Evolutionary conservation across 1,140 invertebrate genomes (phyloP), one percentile per base, ranked within the genome.

Genomic region (Drosophila burlai): DNA sequence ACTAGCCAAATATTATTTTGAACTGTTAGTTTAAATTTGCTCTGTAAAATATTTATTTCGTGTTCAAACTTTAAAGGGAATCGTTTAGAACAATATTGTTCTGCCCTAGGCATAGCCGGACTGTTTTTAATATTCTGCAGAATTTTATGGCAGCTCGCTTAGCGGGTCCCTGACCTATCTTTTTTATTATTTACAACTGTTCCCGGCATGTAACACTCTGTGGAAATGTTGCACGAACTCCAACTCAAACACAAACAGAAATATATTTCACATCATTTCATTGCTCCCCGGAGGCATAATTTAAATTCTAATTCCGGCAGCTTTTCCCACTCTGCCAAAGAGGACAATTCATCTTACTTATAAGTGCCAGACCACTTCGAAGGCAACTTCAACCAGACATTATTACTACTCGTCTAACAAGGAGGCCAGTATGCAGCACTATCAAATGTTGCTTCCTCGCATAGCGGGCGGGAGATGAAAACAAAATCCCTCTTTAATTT

Each of bases 271-370:
- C 69, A 73, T 73, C 46, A 73, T 47, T 71, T 71, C 66, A 63
- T 63, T 65, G 63, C 57, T 50, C 49, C 45, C 58, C 47, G 67
- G 76, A 64, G 72, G 69, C 85, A 89, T 89, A 89, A 89, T 90
- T 89, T 89, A 81, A 81, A 80, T 86, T 86, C 80, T 87, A 86
- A 86, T 86, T 76, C 76, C 71, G 59, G 49, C 69, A 71, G 42
- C 59, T 43, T 43, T 43, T 38, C 36, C 47, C 58, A 54, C 42
- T 75, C 60, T 54, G 57, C 34, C 40, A 21, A 65, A 47, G 26
- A 61, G 64, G 65, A 89, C 84, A 84, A 87, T 89, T 84, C 85
- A 84, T 89, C 84, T 89, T 89, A 84, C 84, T 89, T 89, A 89
- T 84, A 89, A 79, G 76, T 67, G 74, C 68, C 67, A 80, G 66